A percentile compares a stretch with the other conserved stretches of the same genome.
These are phyloP conservation scores for Pherbina coryleti DNA, from an alignment of 2,888 invertebrate species.

Conservation along the genomic window DNA sequence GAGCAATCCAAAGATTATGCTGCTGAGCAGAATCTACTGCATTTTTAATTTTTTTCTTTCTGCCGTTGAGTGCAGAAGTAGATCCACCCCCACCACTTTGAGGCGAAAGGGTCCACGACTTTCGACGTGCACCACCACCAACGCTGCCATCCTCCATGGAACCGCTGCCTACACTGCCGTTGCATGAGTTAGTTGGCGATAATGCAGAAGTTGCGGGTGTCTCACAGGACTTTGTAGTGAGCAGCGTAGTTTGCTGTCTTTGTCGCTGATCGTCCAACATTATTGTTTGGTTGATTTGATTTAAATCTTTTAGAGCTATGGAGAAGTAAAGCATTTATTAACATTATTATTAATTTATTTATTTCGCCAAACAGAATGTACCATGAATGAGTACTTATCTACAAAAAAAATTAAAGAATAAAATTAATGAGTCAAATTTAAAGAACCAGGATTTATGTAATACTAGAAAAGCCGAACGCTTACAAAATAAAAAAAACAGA, in stretches of 20 bases:
- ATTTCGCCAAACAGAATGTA: too few species aligned
- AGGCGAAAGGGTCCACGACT: slow-evolving; percentile 64
- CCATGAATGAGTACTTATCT: too few species aligned
- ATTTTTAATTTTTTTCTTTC: slow-evolving; percentile 75
- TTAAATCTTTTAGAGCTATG: slow-evolving; percentile 27
- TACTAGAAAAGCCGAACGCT: too few species aligned
- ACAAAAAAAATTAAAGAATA: background rate
- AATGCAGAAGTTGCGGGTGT: slow-evolving; percentile 54
- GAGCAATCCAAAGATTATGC: slow-evolving; percentile 68
- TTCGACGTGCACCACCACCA: slow-evolving; percentile 63
- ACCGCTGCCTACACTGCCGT: slow-evolving; percentile 63
- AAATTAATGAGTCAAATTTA: too few species aligned
- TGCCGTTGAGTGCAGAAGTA: slow-evolving; percentile 70
- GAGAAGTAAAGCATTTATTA: too few species aligned
- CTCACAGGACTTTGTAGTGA: slow-evolving; percentile 62
- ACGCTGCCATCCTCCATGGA: slow-evolving; percentile 55
- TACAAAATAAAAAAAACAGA: too few species aligned
- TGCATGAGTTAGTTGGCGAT: slow-evolving; percentile 62
- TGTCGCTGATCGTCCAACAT: slow-evolving; percentile 39
- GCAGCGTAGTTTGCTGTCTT: slow-evolving; percentile 54
- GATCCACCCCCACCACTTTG: slow-evolving; percentile 57
- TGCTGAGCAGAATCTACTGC: slow-evolving; percentile 56
- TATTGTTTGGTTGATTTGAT: slow-evolving; percentile 51
- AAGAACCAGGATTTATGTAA: too few species aligned
- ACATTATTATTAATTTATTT: too few species aligned